phyloP scores from a whole-genome alignment of 2,888 invertebrate genomes.

The Epicampocera succincta region DNA sequence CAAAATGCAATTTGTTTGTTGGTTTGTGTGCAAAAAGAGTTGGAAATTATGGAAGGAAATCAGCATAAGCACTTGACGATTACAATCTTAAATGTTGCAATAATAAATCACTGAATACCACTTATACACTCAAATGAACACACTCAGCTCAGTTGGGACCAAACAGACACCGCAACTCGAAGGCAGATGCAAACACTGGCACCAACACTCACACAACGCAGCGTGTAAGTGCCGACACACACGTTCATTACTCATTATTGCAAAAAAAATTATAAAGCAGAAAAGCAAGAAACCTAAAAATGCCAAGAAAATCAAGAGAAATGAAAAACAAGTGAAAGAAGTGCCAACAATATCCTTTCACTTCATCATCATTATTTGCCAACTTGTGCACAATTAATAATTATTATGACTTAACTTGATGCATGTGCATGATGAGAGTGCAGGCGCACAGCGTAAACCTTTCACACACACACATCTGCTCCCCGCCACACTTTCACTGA shows the following conservation, averaged over 20 bases:
- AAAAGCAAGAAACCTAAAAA: not conserved
- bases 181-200: slow-evolving; percentile 21
- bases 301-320: slow-evolving; percentile 33
- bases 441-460: not conserved
- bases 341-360: slow-evolving; percentile 69
- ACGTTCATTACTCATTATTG: not conserved
- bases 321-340: slow-evolving; percentile 54
- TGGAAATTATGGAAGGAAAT: slow-evolving; percentile 48
- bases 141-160: slow-evolving; percentile 18
- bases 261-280: slow-evolving; percentile 9
- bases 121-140: slow-evolving; percentile 66
- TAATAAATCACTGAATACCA: slow-evolving; percentile 69
- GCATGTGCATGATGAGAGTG: slow-evolving; percentile 50
- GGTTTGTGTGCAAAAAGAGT: slow-evolving; percentile 27
- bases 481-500: not conserved
- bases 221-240: slow-evolving; percentile 22
- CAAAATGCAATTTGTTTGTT: slow-evolving; percentile 42
- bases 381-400: slow-evolving; percentile 75
- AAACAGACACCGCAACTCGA: slow-evolving; percentile 8
- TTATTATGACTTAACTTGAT: slow-evolving; percentile 71
- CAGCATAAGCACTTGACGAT: slow-evolving; percentile 64
- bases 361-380: slow-evolving; percentile 76
- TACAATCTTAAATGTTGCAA: slow-evolving; percentile 69
- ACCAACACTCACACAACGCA: slow-evolving; percentile 24
- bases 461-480: not conserved